These are phyloP conservation scores for Teleopsis dalmanni DNA, from an alignment of 1,140 invertebrate genomes.

Conservation along the genomic window DNA sequence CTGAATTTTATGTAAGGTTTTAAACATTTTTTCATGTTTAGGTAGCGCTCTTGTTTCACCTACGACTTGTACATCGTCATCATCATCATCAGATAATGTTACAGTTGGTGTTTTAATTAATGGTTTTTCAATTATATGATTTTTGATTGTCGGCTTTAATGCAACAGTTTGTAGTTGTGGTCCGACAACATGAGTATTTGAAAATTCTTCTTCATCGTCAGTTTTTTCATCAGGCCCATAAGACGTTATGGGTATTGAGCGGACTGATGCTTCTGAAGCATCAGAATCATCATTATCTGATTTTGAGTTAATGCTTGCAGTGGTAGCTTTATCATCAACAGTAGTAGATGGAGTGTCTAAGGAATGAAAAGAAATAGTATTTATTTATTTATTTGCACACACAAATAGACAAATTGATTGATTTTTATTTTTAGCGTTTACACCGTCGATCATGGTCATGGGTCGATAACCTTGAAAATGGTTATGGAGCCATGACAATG, in stretches of 20 bases:
- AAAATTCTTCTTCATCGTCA: slow-evolving; percentile 4
- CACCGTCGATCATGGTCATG: too few species aligned
- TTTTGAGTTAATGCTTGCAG: neutral
- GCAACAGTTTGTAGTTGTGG: neutral
- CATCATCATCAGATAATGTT: slow-evolving; percentile 29
- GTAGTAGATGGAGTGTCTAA: neutral
- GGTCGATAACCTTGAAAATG: too few species aligned
- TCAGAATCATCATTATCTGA: neutral
- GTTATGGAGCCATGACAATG: too few species aligned
- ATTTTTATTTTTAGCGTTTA: too few species aligned
- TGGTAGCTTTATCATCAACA: neutral
- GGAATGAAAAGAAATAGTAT: neutral
- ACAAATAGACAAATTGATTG: too few species aligned
- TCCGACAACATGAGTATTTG: neutral
- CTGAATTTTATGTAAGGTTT: too few species aligned
- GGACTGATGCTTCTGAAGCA: slow-evolving; percentile 32
- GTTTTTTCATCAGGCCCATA: slow-evolving; percentile 36
- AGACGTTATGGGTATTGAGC: slow-evolving; percentile 41
- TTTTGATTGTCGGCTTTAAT: too few species aligned
- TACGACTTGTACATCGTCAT: slow-evolving; percentile 35
- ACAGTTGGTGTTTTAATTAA: slow-evolving; percentile 4
- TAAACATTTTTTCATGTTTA: too few species aligned
- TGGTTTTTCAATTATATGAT: neutral
- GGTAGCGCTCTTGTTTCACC: slow-evolving; percentile 9
- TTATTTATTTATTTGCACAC: too few species aligned